A percentile compares a stretch with the other conserved stretches of the same genome.
These are phyloP conservation scores for Ciconia maguari DNA, from an alignment of 2,113 vertebrate genomes.

Conservation along the genomic window DNA sequence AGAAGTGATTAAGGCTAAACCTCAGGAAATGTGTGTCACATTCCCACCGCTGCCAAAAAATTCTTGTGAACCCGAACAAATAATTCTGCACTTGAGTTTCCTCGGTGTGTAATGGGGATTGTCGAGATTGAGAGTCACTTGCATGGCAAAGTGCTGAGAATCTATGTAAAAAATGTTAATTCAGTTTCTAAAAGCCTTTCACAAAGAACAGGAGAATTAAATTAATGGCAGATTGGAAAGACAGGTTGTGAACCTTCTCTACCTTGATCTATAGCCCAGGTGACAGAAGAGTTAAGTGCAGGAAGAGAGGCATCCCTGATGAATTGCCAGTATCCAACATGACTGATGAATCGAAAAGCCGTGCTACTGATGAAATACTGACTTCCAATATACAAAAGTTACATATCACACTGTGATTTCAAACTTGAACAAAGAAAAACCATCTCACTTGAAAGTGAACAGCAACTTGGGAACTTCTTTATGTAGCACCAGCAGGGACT, in stretches of 20 bases:
- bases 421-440: neutral
- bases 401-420: neutral
- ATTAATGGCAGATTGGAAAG: neutral
- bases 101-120: neutral
- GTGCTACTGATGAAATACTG: neutral
- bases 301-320: neutral
- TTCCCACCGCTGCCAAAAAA: neutral
- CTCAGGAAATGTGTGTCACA: neutral
- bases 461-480: neutral
- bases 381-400: neutral
- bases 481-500: neutral
- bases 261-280: neutral
- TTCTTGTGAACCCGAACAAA: neutral
- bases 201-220: neutral
- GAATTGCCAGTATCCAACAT: neutral
- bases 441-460: neutral
- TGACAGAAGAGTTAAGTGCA: neutral
- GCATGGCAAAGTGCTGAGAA: neutral
- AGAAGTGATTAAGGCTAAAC: neutral
- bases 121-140: neutral
- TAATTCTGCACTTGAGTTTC: neutral
- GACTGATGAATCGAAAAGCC: neutral
- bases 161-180: neutral
- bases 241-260: neutral
- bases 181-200: conserved; percentile 21